Conservation (phyloP, 2,888 invertebrate genomes). For the Anarsia innoxiella region DNA sequence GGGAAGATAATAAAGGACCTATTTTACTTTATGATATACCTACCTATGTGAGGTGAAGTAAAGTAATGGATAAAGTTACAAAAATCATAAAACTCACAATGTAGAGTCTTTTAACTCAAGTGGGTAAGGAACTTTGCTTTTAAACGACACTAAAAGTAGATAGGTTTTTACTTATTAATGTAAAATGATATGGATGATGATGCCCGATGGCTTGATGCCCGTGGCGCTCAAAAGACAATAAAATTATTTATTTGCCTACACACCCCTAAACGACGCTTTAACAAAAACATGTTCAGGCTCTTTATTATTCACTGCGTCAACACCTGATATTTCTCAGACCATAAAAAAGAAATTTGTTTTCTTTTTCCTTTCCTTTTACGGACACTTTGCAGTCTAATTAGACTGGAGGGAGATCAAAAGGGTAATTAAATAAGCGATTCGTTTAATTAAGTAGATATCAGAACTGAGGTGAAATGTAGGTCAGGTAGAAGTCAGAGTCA, state of each 20-base stretch:
- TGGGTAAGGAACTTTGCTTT: not conserved
- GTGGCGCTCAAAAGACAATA: constrained; percentile 6
- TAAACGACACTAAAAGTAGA: no score
- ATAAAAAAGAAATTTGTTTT: constrained; percentile 27
- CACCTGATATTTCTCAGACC: constrained; percentile 24
- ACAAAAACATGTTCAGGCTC: constrained; percentile 14
- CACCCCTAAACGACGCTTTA: constrained; percentile 4
- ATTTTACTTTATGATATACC: no score
- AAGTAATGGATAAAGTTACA: not conserved
- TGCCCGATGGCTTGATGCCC: constrained; percentile 8
- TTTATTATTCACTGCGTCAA: constrained; percentile 17
- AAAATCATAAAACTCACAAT: not conserved
- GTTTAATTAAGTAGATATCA: constrained; percentile 7
- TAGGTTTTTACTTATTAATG: constrained; percentile 6
- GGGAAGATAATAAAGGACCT: no score
- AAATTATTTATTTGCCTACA: constrained; percentile 9
- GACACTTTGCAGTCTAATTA: constrained; percentile 22
- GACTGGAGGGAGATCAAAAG: constrained; percentile 11
- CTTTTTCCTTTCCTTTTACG: constrained; percentile 26
- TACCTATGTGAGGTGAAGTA: no score
- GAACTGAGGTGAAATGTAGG: not conserved
- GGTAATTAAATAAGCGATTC: constrained; percentile 13
- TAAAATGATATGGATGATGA: not conserved
- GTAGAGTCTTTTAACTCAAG: not conserved
- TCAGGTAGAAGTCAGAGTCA: no score